Evolutionary conservation across 2,888 invertebrate species (phyloP).

Genomic region (Lycocerus yunnanus): DNA sequence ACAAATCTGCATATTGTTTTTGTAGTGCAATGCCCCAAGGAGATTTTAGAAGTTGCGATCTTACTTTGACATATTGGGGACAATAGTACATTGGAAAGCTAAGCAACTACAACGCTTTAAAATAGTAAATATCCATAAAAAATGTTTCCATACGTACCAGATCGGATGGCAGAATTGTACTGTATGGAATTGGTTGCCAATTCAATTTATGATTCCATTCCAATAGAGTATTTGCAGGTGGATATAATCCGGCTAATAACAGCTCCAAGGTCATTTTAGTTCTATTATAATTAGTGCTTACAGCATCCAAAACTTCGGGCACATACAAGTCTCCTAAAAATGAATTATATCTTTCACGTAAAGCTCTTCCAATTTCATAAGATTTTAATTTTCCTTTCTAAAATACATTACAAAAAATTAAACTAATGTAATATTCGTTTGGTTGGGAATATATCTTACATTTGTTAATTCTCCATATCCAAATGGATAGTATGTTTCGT

Average conservation of each 20-base stretch:
- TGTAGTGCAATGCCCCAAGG: background rate
- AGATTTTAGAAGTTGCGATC: background rate
- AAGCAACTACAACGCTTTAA: background rate
- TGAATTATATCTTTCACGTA: slow-evolving; percentile 63
- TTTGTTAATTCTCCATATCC: slow-evolving; percentile 59
- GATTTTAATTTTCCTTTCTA: slow-evolving; percentile 42
- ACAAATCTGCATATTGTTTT: background rate
- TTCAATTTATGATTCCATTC: slow-evolving; percentile 58
- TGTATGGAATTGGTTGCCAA: slow-evolving; percentile 47
- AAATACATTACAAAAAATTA: background rate
- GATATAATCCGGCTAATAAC: slow-evolving; percentile 70
- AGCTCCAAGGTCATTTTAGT: slow-evolving; percentile 73
- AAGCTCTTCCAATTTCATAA: slow-evolving; percentile 65
- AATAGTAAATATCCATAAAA: background rate
- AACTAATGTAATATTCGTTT: too few relatives aligned
- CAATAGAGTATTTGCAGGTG: slow-evolving; percentile 60
- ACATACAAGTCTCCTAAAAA: slow-evolving; percentile 64
- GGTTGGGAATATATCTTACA: slow-evolving; percentile 42
- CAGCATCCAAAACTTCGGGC: slow-evolving; percentile 62
- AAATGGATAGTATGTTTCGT: slow-evolving; percentile 55
- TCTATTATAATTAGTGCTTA: slow-evolving; percentile 70
- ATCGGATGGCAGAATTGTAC: background rate
- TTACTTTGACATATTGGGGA: background rate
- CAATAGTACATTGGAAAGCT: background rate
- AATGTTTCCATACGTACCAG: background rate